A percentile compares a stretch with the other conserved stretches of the same genome.
phyloP scores from a whole-genome alignment of 2,113 vertebrate species.

The Cephalopholis sonnerati region DNA sequence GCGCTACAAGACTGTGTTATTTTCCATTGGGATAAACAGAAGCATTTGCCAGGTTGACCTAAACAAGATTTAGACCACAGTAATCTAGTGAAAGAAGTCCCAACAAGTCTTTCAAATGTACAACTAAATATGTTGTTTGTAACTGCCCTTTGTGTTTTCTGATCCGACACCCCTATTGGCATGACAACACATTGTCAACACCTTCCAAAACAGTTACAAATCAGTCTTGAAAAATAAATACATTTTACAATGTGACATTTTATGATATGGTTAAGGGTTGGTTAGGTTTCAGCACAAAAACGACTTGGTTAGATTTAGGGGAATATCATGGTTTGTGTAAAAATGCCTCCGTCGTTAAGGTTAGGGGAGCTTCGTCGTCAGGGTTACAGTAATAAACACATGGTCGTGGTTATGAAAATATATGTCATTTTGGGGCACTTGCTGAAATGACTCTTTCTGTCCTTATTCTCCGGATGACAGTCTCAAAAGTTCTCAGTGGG shows the following conservation, averaged over 20 bases:
- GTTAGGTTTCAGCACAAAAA: neutral
- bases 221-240: neutral
- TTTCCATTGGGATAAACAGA: neutral
- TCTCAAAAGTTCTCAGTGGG: neutral
- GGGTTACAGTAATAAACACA: conserved; percentile 3
- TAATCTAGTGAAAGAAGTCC: neutral
- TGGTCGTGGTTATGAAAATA: neutral
- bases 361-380: neutral
- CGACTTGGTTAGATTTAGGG: neutral
- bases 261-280: neutral
- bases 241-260: neutral
- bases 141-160: neutral
- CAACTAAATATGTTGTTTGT: neutral
- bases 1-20: neutral
- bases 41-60: neutral
- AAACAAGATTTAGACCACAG: neutral
- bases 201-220: neutral
- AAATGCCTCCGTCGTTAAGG: neutral
- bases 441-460: neutral
- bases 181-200: neutral
- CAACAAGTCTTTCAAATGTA: neutral
- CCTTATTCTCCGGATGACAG: neutral
- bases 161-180: neutral
- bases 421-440: neutral
- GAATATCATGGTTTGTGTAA: neutral